phyloP scores from a whole-genome alignment of 2,888 invertebrate genomes.

The Nemoura dubitans region DNA sequence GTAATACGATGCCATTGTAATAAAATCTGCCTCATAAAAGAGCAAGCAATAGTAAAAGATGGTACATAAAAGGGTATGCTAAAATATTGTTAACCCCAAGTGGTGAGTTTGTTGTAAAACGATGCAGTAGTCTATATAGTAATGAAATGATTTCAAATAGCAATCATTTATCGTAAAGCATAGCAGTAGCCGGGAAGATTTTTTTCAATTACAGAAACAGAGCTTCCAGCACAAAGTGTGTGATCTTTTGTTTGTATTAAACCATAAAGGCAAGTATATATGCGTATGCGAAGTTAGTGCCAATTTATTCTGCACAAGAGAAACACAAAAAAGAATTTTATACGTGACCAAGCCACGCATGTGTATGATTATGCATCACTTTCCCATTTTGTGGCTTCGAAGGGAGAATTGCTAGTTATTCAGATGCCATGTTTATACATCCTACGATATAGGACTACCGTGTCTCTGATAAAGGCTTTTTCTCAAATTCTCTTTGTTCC shows the following conservation, averaged over 20 bases:
- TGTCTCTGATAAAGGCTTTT: neutral
- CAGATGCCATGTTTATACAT: neutral
- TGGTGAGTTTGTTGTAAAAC: neutral
- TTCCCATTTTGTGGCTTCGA: neutral
- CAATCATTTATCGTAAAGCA: neutral
- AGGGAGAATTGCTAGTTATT: neutral
- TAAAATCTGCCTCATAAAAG: conserved; percentile 12
- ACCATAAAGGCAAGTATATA: neutral
- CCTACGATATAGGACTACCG: neutral
- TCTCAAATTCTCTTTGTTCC: neutral
- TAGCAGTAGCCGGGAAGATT: neutral
- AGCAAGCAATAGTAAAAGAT: neutral
- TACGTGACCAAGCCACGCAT: neutral
- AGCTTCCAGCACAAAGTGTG: neutral
- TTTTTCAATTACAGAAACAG: neutral
- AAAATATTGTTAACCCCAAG: conserved; percentile 1
- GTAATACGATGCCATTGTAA: neutral
- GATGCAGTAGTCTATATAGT: neutral
- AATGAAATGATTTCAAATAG: neutral
- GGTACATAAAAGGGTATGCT: neutral
- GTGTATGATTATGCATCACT: conserved; percentile 7
- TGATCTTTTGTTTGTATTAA: neutral
- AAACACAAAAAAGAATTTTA: conserved; percentile 1
- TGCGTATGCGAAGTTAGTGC: neutral
- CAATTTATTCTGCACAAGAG: neutral